These are phyloP conservation scores for Mercenaria mercenaria DNA, from an alignment of 1,140 invertebrate genomes.

Conservation along the genomic window DNA sequence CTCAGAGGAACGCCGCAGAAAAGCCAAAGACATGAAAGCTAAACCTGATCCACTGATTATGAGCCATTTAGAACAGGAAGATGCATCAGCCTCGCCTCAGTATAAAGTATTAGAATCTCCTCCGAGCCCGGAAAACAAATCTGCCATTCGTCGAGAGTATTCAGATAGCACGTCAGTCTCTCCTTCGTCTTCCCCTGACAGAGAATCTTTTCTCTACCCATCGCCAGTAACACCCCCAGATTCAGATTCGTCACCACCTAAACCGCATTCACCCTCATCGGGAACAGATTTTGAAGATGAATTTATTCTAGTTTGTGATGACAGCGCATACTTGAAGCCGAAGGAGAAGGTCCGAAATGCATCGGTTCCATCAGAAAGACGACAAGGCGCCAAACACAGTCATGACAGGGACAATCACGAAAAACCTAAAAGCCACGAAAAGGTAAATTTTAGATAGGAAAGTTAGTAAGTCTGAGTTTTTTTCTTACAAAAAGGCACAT, in stretches of 20 bases:
- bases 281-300: slow-evolving; percentile 81
- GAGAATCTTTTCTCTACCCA: slow-evolving; percentile 80
- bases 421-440: slow-evolving; percentile 1
- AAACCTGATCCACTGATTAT: slow-evolving; percentile 81
- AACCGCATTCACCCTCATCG: slow-evolving; percentile 84
- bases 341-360: slow-evolving; percentile 28
- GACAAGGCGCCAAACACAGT: slow-evolving; percentile 1
- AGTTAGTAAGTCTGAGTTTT: neutral
- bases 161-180: slow-evolving; percentile 83
- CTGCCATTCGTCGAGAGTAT: slow-evolving; percentile 80
- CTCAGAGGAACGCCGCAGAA: slow-evolving; percentile 75
- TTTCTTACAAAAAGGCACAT: too few relatives aligned
- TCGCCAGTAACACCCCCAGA: slow-evolving; percentile 84
- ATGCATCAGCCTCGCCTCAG: slow-evolving; percentile 80
- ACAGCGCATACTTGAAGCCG: slow-evolving; percentile 18
- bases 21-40: slow-evolving; percentile 82
- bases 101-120: slow-evolving; percentile 83
- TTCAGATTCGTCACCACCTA: slow-evolving; percentile 83
- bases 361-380: neutral
- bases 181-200: slow-evolving; percentile 80
- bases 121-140: slow-evolving; percentile 81
- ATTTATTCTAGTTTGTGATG: slow-evolving; percentile 52
- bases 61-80: slow-evolving; percentile 81
- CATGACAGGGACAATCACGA: slow-evolving; percentile 9
- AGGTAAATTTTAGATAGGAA: neutral